A percentile compares a stretch with the other conserved stretches of the same genome.
Conservation (phyloP, 2,888 invertebrate species). For the Acanthosepion lycidas region DNA sequence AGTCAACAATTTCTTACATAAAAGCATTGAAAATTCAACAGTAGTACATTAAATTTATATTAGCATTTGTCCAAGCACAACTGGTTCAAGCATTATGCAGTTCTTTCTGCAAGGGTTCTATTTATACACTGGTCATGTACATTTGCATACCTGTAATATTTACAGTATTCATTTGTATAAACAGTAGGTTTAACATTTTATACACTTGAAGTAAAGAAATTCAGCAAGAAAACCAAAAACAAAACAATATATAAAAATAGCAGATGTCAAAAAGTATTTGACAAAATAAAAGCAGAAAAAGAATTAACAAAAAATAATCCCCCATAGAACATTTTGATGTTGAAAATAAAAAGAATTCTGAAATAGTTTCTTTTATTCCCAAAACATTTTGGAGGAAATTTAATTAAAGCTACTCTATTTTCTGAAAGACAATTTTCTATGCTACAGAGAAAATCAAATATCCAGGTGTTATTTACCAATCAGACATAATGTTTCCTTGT, state of each 20-base stretch:
- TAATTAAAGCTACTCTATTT: too few species aligned
- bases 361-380: not conserved
- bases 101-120: too few species aligned
- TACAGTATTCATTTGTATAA: too few species aligned
- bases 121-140: too few species aligned
- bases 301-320: not conserved
- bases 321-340: not conserved
- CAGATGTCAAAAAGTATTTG: not conserved
- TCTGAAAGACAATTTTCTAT: not conserved
- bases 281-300: not conserved
- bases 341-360: not conserved
- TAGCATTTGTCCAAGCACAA: too few species aligned
- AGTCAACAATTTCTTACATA: too few species aligned
- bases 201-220: not conserved
- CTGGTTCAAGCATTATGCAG: too few species aligned
- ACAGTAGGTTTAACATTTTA: too few species aligned
- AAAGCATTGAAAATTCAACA: too few species aligned
- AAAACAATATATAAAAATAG: not conserved
- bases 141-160: too few species aligned
- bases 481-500: not conserved
- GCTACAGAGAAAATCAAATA: not conserved
- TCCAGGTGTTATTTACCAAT: constrained; percentile 14
- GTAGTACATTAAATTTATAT: too few species aligned
- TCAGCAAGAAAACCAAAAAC: not conserved
- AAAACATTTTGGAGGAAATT: too few species aligned